Evolutionary conservation across 2,113 vertebrate species (phyloP).

Genomic region (Nerophis ophidion): DNA sequence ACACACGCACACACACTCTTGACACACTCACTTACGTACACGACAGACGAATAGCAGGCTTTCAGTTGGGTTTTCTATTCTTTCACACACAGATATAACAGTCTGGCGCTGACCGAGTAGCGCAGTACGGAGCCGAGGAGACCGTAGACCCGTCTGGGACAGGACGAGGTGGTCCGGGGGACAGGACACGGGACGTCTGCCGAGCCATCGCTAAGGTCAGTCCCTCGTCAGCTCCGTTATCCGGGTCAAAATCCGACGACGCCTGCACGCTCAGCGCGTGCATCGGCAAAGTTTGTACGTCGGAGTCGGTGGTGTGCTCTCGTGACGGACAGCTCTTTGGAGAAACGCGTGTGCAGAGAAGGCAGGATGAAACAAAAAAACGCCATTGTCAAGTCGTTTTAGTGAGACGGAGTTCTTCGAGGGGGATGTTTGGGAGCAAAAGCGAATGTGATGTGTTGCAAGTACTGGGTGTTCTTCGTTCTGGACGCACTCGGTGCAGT

Average conservation of each 20-base stretch:
- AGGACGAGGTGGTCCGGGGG: slow-evolving; percentile 54
- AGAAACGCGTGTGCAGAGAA: slow-evolving; percentile 38
- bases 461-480: not conserved
- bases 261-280: too few species aligned
- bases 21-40: slow-evolving; percentile 35
- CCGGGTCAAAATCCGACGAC: not conserved
- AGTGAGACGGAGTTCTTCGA: too few species aligned
- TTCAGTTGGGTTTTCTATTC: slow-evolving; percentile 53
- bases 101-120: slow-evolving; percentile 11
- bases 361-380: slow-evolving; percentile 32
- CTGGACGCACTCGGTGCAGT: slow-evolving; percentile 42
- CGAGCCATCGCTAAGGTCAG: slow-evolving; percentile 58
- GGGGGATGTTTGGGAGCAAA: too few species aligned
- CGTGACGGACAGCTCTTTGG: slow-evolving; percentile 10
- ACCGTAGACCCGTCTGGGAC: slow-evolving; percentile 51
- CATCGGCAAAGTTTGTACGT: too few species aligned
- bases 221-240: slow-evolving; percentile 37
- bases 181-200: slow-evolving; percentile 36
- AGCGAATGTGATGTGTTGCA: too few species aligned
- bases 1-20: slow-evolving; percentile 32
- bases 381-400: too few species aligned
- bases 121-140: slow-evolving; percentile 36
- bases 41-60: slow-evolving; percentile 48
- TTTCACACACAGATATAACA: slow-evolving; percentile 45
- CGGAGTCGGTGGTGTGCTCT: slow-evolving; percentile 16